These are phyloP conservation scores for Syngnathus acus DNA, from an alignment of 2,797 vertebrate species.

Conservation along the genomic window DNA sequence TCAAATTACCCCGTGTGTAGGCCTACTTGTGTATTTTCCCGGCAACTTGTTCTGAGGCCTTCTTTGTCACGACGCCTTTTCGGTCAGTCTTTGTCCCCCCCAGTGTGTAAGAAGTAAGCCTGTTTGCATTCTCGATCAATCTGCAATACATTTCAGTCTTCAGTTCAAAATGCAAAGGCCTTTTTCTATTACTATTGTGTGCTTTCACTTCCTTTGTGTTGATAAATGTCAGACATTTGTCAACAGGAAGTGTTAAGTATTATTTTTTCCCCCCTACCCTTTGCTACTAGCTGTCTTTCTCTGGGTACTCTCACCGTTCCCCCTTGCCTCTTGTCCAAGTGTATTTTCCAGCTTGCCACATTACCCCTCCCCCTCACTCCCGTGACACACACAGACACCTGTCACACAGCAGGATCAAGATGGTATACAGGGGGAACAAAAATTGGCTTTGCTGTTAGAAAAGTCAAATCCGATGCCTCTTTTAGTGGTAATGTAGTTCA, in stretches of 20 bases:
- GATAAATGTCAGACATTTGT: constrained; percentile 36
- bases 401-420: constrained; percentile 43
- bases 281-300: constrained; percentile 27
- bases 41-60: constrained; percentile 32
- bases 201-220: constrained; percentile 4
- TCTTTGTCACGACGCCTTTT: constrained; percentile 40
- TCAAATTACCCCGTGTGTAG: constrained; percentile 54
- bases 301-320: constrained; percentile 39
- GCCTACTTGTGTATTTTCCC: constrained; percentile 42
- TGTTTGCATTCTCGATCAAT: constrained; percentile 35
- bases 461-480: background rate
- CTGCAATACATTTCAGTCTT: constrained; percentile 22
- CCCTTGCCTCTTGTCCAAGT: constrained; percentile 42
- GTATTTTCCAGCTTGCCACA: constrained; percentile 41
- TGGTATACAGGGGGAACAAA: constrained; percentile 12
- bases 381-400: constrained; percentile 39
- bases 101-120: constrained; percentile 27
- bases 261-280: constrained; percentile 42
- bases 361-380: constrained; percentile 10
- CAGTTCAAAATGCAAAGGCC: constrained; percentile 12
- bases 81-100: constrained; percentile 32
- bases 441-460: background rate
- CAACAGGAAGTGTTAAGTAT: constrained; percentile 55
- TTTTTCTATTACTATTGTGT: background rate
- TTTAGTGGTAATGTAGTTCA: background rate